phyloP scores from a whole-genome alignment of 2,113 vertebrate species.

The Neogobius melanostomus region DNA sequence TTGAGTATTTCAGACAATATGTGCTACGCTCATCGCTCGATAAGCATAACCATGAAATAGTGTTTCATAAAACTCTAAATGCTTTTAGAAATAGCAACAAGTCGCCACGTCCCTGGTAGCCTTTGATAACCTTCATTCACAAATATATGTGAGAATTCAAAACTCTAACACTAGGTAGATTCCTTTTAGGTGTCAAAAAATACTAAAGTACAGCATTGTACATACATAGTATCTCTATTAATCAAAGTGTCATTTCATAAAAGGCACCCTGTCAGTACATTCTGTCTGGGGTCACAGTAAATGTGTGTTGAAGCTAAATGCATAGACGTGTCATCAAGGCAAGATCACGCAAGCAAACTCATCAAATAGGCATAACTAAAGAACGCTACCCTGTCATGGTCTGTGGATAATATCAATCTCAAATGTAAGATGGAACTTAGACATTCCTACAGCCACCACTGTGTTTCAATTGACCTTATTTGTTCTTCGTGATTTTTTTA shows the following conservation, averaged over 20 bases:
- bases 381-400: not conserved
- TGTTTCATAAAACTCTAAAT: conserved; percentile 10
- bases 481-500: conserved; percentile 15
- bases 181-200: conserved; percentile 29
- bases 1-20: not conserved
- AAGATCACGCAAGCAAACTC: conserved; percentile 43
- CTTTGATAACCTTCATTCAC: conserved; percentile 11
- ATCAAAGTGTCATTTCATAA: conserved; percentile 49
- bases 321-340: conserved; percentile 44
- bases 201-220: conserved; percentile 17
- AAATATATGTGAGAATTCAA: conserved; percentile 55
- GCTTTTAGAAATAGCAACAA: conserved; percentile 1
- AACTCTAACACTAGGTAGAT: conserved; percentile 34
- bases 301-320: conserved; percentile 47
- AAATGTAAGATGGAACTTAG: conserved; percentile 23
- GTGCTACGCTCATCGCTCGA: not conserved
- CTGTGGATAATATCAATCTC: not conserved
- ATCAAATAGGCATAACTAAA: conserved; percentile 14
- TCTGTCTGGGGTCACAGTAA: conserved; percentile 33
- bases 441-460: conserved; percentile 22
- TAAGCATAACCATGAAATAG: conserved; percentile 18
- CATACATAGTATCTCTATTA: conserved; percentile 10
- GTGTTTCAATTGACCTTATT: conserved; percentile 23
- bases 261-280: conserved; percentile 61
- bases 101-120: too few species aligned